Base-by-base conservation (phyloP, 2,113 vertebrate genomes). In the Epinephelus moara region DNA sequence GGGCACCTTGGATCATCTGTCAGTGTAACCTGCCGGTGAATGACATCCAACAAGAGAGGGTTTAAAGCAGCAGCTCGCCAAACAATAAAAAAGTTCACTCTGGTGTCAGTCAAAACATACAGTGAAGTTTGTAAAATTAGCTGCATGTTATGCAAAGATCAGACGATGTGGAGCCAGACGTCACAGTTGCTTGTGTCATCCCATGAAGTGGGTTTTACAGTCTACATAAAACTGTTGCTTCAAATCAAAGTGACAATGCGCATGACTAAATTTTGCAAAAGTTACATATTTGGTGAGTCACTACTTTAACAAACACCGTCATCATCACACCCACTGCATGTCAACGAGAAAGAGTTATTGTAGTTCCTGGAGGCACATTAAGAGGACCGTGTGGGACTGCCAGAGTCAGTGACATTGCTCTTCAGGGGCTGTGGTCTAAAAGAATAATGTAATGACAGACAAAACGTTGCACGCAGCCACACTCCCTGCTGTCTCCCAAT, bases 401-500 rank as follows among this genome's bases (percentile, higher is more conserved):
- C 12, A 25, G 14, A 59, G 13, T 70, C 52, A 59, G 33, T 21
- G 25, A 56, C 4, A 3, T 4, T 27, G 25, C 55, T 81, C 70
- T 61, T 40, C 49, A 53, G 42, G 63, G 66, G 21, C 25, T 84
- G 73, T 42, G 33, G 40, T 75, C 25, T 33, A 14, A 75, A 57
- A 27, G 9, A 81, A 60, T 23, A 80, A 33, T 23, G 37, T 70
- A 13, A 45, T 66, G 14, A 23, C 66, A 64, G 49, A 59, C 75
- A 4, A 45, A 37, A 70, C 49, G 33, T 30, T 63, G 19, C 21
- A 50, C 47, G 47, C n/a, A 47, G 49, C 45, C 50, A 27, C 63
- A 83, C 76, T 81, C 84, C 73, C 83, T 74, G 67, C 47, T 53
- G 59, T 63, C n/a, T 62, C 66, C 15, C 8, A 52, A 62, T 77